Conservation (phyloP, 2,888 invertebrate species). For the Sarcophaga rosellei region DNA sequence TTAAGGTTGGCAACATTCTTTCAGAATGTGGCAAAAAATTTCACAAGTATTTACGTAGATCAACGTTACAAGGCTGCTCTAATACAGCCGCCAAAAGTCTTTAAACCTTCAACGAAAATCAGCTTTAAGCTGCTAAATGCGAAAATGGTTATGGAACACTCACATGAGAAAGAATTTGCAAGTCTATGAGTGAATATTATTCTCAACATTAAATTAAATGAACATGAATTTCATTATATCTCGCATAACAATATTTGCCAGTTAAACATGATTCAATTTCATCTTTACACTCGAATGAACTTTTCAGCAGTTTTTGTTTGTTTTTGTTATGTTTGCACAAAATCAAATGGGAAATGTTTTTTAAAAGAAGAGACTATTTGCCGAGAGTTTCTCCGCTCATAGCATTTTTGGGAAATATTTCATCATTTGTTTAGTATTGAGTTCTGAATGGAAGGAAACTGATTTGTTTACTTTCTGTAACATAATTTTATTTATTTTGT, state of each 20-base stretch:
- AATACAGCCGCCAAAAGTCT: too few relatives aligned
- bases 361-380: too few relatives aligned
- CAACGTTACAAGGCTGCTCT: too few relatives aligned
- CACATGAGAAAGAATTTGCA: too few relatives aligned
- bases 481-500: constrained; percentile 21
- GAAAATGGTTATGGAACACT: too few relatives aligned
- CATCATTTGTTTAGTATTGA: too few relatives aligned
- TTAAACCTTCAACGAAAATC: too few relatives aligned
- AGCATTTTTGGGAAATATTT: too few relatives aligned
- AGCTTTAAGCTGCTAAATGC: too few relatives aligned
- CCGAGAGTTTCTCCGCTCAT: too few relatives aligned
- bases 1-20: neutral
- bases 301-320: neutral
- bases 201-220: constrained; percentile 42
- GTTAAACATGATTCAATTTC: neutral
- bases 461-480: constrained; percentile 18
- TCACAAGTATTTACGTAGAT: too few relatives aligned
- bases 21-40: neutral
- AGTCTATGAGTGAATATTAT: constrained; percentile 40
- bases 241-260: neutral
- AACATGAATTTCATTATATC: constrained; percentile 26
- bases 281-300: constrained; percentile 12
- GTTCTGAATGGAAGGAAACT: neutral
- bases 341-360: too few relatives aligned
- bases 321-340: neutral